phyloP scores from a whole-genome alignment of 2,888 invertebrate species.

The Caenorhabditis plicata region DNA sequence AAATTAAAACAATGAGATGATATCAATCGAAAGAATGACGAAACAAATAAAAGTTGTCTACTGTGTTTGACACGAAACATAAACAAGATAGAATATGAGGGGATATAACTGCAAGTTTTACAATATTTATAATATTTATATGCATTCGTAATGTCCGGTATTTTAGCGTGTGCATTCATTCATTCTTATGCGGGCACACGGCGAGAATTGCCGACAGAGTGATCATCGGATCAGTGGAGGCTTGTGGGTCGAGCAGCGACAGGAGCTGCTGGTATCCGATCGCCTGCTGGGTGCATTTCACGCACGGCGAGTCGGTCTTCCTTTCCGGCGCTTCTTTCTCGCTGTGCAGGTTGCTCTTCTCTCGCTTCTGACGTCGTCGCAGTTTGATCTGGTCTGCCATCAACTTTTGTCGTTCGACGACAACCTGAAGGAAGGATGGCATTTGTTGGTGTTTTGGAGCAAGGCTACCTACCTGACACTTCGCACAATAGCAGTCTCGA shows the following conservation, averaged over 20 bases:
- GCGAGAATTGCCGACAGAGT: slow-evolving; percentile 41
- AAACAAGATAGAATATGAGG: no score
- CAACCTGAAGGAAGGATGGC: slow-evolving; percentile 28
- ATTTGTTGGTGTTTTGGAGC: background rate
- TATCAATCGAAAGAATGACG: no score
- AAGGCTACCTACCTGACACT: slow-evolving; percentile 36
- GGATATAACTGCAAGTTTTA: no score
- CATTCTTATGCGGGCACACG: slow-evolving; percentile 38
- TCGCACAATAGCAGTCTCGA: slow-evolving; percentile 49
- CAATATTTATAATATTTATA: no score
- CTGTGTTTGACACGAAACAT: no score
- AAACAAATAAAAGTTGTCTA: no score
- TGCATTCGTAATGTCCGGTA: no score
- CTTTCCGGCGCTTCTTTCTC: slow-evolving; percentile 26
- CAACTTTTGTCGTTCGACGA: slow-evolving; percentile 53
- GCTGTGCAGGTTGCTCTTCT: slow-evolving; percentile 43
- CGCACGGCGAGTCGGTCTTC: slow-evolving; percentile 13
- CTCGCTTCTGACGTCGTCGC: slow-evolving; percentile 50
- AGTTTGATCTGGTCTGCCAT: slow-evolving; percentile 60
- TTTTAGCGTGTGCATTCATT: slow-evolving; percentile 1
- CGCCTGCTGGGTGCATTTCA: slow-evolving; percentile 48
- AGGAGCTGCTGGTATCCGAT: slow-evolving; percentile 47
- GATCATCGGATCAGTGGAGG: slow-evolving; percentile 36
- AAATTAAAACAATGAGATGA: no score
- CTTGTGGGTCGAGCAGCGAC: slow-evolving; percentile 37